phyloP scores from a whole-genome alignment of 1,140 invertebrate genomes.

The Diorhabda elongata region DNA sequence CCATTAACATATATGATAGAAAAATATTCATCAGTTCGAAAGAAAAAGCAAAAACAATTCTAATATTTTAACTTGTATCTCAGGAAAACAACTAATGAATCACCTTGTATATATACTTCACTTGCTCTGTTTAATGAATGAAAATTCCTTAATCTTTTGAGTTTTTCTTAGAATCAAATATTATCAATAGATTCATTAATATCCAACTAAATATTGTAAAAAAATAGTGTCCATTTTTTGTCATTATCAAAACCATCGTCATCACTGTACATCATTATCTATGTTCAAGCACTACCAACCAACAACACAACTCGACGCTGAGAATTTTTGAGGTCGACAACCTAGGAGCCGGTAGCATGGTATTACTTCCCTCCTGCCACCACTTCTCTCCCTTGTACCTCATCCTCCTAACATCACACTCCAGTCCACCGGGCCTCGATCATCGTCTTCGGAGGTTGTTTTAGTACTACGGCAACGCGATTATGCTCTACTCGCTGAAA shows the following conservation, averaged over 20 bases:
- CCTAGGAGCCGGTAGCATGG: conserved; percentile 1
- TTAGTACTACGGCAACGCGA: neutral
- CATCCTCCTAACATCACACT: neutral
- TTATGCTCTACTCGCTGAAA: conserved; percentile 1
- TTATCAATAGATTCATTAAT: too few relatives aligned
- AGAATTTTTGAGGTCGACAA: neutral
- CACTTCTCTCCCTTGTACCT: neutral
- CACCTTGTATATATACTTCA: too few relatives aligned
- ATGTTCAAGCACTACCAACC: neutral
- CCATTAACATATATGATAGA: too few relatives aligned
- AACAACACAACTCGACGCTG: neutral
- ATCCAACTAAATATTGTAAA: too few relatives aligned
- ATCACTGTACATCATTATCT: neutral
- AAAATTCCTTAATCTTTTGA: too few relatives aligned
- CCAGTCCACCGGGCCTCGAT: neutral
- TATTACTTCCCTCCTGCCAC: neutral
- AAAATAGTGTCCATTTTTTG: neutral
- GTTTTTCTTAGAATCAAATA: too few relatives aligned
- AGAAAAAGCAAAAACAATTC: too few relatives aligned
- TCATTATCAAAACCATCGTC: neutral
- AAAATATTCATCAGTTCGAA: too few relatives aligned
- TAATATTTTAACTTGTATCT: too few relatives aligned
- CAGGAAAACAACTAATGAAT: too few relatives aligned
- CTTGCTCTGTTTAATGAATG: too few relatives aligned
- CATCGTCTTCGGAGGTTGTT: neutral